A percentile compares a stretch with the other conserved stretches of the same genome.
phyloP scores from a whole-genome alignment of 2,888 invertebrate species.

The Eupeodes latifasciatus region DNA sequence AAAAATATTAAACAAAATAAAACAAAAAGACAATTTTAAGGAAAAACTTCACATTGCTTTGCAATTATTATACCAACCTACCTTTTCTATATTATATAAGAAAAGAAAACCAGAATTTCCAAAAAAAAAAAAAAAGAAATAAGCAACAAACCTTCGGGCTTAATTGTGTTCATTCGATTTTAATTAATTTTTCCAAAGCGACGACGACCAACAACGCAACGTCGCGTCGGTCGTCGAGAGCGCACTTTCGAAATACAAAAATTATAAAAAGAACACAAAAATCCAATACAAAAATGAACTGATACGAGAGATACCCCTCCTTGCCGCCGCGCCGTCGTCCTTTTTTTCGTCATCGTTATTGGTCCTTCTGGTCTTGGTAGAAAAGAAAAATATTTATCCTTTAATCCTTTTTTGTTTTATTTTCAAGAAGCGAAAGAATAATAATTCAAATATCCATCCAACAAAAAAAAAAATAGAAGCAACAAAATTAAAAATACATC shows the following conservation, averaged over 20 bases:
- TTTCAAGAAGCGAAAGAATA: conserved; percentile 15
- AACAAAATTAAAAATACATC: neutral
- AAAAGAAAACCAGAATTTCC: neutral
- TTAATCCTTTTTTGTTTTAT: conserved; percentile 64
- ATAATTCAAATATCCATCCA: conserved; percentile 13
- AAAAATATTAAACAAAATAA: conserved; percentile 18
- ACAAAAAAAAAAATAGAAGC: neutral
- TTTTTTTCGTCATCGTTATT: neutral
- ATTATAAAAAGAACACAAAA: conserved; percentile 38
- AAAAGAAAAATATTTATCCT: conserved; percentile 70
- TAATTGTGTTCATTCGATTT: conserved; percentile 73
- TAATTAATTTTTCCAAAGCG: conserved; percentile 72
- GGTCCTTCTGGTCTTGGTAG: neutral
- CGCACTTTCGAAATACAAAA: neutral
- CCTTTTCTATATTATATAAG: conserved; percentile 1
- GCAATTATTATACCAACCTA: neutral
- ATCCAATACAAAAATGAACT: conserved; percentile 47
- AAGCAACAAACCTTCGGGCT: conserved; percentile 51
- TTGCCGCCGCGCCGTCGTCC: neutral
- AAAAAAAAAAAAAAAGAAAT: neutral
- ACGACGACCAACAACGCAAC: no score
- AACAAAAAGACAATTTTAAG: neutral
- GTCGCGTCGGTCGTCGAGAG: conserved; percentile 13
- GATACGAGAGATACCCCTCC: neutral
- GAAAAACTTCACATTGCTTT: conserved; percentile 22